phyloP scores from a whole-genome alignment of 2,113 vertebrate genomes.

The Corythoichthys intestinalis region DNA sequence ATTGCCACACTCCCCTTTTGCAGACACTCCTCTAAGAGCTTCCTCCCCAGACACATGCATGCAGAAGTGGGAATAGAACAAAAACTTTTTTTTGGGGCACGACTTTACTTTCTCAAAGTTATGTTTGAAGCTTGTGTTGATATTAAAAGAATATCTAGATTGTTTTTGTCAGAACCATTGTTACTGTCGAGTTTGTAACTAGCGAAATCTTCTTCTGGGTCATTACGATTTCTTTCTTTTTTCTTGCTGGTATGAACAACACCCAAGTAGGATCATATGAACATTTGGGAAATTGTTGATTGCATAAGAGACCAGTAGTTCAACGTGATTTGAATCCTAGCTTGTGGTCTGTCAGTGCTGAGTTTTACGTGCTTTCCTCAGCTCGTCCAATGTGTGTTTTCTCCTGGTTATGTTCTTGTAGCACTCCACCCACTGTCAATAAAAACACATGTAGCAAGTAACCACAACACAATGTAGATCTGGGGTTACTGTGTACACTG shows the following conservation, averaged over 20 bases:
- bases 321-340: background rate
- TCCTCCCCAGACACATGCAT: constrained; percentile 8
- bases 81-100: constrained; percentile 6
- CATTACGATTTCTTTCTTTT: constrained; percentile 8
- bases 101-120: background rate
- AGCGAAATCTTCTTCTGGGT: background rate
- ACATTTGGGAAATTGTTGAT: constrained; percentile 30
- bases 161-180: background rate
- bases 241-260: constrained; percentile 46
- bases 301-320: background rate
- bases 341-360: background rate
- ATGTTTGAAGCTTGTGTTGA: background rate
- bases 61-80: constrained; percentile 3
- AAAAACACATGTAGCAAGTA: background rate
- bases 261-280: constrained; percentile 50
- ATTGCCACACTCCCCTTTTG: constrained; percentile 52
- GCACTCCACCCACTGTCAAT: background rate
- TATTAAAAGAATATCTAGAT: background rate
- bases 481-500: too few species aligned
- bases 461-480: too few species aligned
- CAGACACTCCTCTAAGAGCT: constrained; percentile 46
- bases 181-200: background rate
- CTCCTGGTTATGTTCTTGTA: background rate
- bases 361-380: background rate
- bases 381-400: background rate